Evolutionary conservation across 2,113 vertebrate genomes (phyloP).

Genomic region (Beaufortia kweichowensis): DNA sequence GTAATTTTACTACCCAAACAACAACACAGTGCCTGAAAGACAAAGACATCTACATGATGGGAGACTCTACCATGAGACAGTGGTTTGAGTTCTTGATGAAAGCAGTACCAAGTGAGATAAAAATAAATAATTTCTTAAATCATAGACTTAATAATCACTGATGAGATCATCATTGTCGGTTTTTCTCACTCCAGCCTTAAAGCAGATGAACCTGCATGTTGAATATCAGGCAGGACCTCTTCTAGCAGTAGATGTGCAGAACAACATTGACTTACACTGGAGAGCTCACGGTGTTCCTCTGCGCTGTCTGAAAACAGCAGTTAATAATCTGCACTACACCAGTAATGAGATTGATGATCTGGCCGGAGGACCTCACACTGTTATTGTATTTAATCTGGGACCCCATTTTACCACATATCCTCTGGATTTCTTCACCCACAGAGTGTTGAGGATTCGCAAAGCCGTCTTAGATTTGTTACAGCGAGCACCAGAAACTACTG

Average conservation of each 20-base stretch:
- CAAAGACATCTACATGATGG: conserved; percentile 57
- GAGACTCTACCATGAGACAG: conserved; percentile 60
- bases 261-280: conserved; percentile 48
- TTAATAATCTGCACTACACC: conserved; percentile 54
- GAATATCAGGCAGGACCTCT: conserved; percentile 36
- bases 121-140: too few relatives aligned
- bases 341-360: conserved; percentile 48
- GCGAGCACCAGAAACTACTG: conserved; percentile 45
- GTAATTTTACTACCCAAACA: neutral
- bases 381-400: conserved; percentile 54
- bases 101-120: neutral
- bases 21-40: conserved; percentile 36
- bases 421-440: conserved; percentile 32
- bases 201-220: conserved; percentile 45
- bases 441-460: conserved; percentile 46
- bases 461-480: conserved; percentile 47
- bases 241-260: conserved; percentile 35
- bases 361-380: conserved; percentile 48
- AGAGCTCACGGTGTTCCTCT: conserved; percentile 54
- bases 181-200: conserved; percentile 45
- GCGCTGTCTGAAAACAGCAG: neutral
- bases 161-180: too few relatives aligned
- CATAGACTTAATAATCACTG: too few relatives aligned
- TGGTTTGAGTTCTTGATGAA: conserved; percentile 54
- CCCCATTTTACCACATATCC: conserved; percentile 61